Base-by-base conservation (phyloP, 2,888 invertebrate genomes). In the Meteorus cinctellus region DNA sequence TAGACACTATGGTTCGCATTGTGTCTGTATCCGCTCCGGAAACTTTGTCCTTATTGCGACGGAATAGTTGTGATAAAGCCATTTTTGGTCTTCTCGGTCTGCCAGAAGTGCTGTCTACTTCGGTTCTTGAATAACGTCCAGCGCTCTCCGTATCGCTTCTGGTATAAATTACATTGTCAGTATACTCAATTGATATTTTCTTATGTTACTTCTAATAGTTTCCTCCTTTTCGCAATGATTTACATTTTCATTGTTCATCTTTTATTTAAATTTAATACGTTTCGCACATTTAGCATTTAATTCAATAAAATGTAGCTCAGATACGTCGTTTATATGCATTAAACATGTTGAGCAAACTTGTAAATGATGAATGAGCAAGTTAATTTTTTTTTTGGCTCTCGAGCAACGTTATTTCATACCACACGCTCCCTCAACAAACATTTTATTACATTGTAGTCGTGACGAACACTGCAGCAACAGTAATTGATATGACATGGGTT, bases 111-210 rank as follows among this genome's bases (percentile, higher is more conserved):
- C 83, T 85, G 66, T 89, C 89, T n/a, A 88, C 87, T 79, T 89
- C 89, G 71, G 83, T 86, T 73, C 87, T 87, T 19, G 89, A 89
- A 80, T 88, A 89, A 68, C 87, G 85, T 34, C 89, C 93, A 73
- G 93, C 92, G 86, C 93, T 94, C 88, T 94, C 94, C 59, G 94
- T 94, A 89, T 94, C 94, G 86, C 94, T 94, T 87, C 94, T 93
- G 79, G 78, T 76, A 74, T 62, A 72, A 29, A 41, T 63, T 19
- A 76, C 51, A 60, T 77, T 67, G 59, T 68, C 36, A 55, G 16
- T 31, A 19, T 29, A 34, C 8, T 12, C 8, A 45, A 12, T 27
- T 41, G n/a, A 34, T 66, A 29, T 69, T 34, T 68, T 51, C 48
- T 68, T 51, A 12, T 59, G n/a, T 66, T 71, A 24, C 19, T 68